Percentiles rank a stretch among this genome's conserved stretches.
Evolutionary conservation across 2,888 invertebrate genomes (phyloP).

Genomic region (Microplitis manilae): DNA sequence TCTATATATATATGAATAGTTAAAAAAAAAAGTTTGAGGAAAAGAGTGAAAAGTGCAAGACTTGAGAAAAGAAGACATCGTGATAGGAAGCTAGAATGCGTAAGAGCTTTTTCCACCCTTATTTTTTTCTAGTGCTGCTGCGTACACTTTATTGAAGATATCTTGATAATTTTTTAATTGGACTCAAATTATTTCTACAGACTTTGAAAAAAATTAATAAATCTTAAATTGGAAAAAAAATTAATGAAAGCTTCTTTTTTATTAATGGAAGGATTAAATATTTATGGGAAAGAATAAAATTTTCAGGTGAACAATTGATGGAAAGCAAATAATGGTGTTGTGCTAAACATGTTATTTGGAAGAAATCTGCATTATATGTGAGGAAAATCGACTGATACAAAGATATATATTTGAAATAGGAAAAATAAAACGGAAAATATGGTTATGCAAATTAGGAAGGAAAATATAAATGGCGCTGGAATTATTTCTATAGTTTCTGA

Average conservation of each 20-base stretch:
- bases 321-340: too few species aligned
- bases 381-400: too few species aligned
- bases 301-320: too few species aligned
- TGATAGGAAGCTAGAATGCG: conserved; percentile 23
- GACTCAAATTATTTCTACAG: background rate
- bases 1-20: background rate
- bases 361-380: background rate
- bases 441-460: conserved; percentile 45
- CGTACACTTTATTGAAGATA: background rate
- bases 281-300: too few species aligned
- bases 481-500: conserved; percentile 51
- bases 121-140: background rate
- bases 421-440: background rate
- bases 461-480: conserved; percentile 1
- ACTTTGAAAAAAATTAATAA: too few species aligned
- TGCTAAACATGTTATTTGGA: background rate
- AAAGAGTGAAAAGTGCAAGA: conserved; percentile 19
- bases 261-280: too few species aligned
- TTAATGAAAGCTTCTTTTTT: too few species aligned
- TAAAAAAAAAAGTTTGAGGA: background rate
- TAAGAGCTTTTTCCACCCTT: conserved; percentile 4
- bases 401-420: background rate
- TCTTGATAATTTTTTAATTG: background rate
- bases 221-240: too few species aligned
- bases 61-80: conserved; percentile 20